These are phyloP conservation scores for Pocillopora grandis DNA, from an alignment of 92 coral and sea anemone species.

Conservation along the genomic window DNA sequence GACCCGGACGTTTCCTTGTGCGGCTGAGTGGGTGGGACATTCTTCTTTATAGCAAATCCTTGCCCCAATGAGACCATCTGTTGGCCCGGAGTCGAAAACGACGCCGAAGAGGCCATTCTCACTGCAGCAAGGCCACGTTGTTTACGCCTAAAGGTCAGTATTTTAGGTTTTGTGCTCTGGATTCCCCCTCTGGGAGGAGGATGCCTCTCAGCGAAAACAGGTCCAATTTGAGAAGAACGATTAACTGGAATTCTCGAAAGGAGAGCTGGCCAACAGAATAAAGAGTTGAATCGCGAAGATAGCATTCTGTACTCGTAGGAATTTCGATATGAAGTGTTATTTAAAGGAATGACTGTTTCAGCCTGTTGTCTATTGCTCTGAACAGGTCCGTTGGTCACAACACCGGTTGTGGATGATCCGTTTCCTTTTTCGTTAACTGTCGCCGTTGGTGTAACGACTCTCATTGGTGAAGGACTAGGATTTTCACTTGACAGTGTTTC, in stretches of 20 bases:
- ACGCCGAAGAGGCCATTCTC: slow-evolving; percentile 43
- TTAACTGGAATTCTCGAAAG: slow-evolving; percentile 67
- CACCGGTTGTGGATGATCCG: not conserved
- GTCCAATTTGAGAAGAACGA: slow-evolving; percentile 38
- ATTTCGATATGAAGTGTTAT: slow-evolving; percentile 49
- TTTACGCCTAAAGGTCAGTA: slow-evolving; percentile 6
- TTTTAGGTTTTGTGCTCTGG: not conserved
- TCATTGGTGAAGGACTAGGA: not conserved
- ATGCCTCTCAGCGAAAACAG: slow-evolving; percentile 41
- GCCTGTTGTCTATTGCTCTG: not conserved
- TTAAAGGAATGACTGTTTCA: slow-evolving; percentile 1
- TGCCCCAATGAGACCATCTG: slow-evolving; percentile 34
- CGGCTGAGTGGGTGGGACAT: not conserved
- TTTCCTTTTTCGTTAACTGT: not conserved
- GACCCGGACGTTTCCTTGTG: not conserved
- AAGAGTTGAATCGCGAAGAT: slow-evolving; percentile 76
- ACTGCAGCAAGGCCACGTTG: slow-evolving; percentile 43
- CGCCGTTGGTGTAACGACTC: not conserved
- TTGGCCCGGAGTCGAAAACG: slow-evolving; percentile 37
- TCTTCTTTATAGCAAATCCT: slow-evolving; percentile 24
- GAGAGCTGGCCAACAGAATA: slow-evolving; percentile 93
- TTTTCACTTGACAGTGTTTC: slow-evolving; percentile 2
- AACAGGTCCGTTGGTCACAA: not conserved
- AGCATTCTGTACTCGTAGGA: slow-evolving; percentile 74
- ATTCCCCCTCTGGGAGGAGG: slow-evolving; percentile 5